Base-by-base conservation (phyloP, 2,797 vertebrate species). In the Anguilla obscura region DNA sequence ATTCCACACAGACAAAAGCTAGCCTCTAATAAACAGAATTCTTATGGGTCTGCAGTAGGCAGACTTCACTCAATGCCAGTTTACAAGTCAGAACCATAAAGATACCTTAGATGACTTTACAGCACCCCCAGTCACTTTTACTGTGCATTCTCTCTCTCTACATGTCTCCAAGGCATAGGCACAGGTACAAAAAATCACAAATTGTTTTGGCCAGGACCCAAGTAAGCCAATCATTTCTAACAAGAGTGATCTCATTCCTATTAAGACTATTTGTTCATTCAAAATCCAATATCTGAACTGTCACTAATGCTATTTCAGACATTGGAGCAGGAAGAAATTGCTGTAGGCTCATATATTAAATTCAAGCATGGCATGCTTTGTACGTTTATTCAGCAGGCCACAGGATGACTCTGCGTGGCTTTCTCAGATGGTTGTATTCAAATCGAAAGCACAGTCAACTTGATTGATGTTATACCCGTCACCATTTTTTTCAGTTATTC, bases 201-300 rank as follows among this genome's bases (percentile, higher is more conserved):
- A 89, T 89, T 85, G 86, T 89, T 89, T 89, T 90, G 90, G 87
- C 91, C 69, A 33, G 36, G 66, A 54, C 89, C 86, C 87, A 88
- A 86, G 86, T 24, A 10, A 90, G 86, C 86, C 87, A 88, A 89
- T 90, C 89, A 86, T 63, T 89, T 89, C 33, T 87, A 91, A 90
- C 50, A 80, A 89, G 89, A 88, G 86, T 89, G 90, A 92, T 92
- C 91, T 90, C 66, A 91, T 90, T 91, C 87, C 52, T 87, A 88
- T 92, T 91, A 91, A 85, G 36, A 88, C 91, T 24, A 92, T 92
- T 92, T 92, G 90, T 91, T 92, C 84, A 85, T 91, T 91, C 86
- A 89, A 87, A 91, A 90, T 92, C 89, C 84, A 90, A 92, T 92
- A 91, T 90, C 86, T 56, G 85, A 88, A 90, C 89, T 89, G 90